phyloP scores from a whole-genome alignment of 2,797 vertebrate species.

The Galaxias olidus region DNA sequence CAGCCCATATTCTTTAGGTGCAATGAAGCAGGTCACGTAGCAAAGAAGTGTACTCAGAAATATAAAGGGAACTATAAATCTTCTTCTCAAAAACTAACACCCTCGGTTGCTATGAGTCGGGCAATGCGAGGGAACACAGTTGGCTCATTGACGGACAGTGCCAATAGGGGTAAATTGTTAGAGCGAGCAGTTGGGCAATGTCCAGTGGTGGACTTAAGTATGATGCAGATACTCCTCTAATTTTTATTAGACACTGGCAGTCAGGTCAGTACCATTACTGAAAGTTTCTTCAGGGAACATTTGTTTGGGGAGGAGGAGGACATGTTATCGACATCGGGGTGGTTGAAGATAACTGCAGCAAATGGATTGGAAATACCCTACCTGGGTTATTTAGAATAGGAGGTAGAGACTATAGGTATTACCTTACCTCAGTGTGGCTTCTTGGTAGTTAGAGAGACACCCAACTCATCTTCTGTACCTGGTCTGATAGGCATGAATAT shows the following conservation, averaged over 20 bases:
- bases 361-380: conserved; percentile 23
- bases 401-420: conserved; percentile 12
- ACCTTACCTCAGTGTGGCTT: conserved; percentile 19
- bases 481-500: conserved; percentile 27
- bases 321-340: conserved; percentile 18
- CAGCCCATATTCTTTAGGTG: no score
- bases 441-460: conserved; percentile 8
- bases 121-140: no score
- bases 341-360: conserved; percentile 24
- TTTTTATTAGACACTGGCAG: no score
- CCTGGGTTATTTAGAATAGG: conserved; percentile 20
- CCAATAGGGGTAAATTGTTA: no score
- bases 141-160: no score
- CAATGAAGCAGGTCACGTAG: no score
- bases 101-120: conserved; percentile 11
- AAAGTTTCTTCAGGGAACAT: conserved; percentile 21
- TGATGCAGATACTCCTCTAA: no score
- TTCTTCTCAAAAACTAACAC: not conserved
- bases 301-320: conserved; percentile 13
- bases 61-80: not conserved
- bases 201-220: no score
- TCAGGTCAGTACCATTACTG: no score
- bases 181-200: no score
- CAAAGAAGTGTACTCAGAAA: no score
- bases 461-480: conserved; percentile 1